Conservation (phyloP, 2,113 vertebrate species). For the Xiphophorus maculatus region DNA sequence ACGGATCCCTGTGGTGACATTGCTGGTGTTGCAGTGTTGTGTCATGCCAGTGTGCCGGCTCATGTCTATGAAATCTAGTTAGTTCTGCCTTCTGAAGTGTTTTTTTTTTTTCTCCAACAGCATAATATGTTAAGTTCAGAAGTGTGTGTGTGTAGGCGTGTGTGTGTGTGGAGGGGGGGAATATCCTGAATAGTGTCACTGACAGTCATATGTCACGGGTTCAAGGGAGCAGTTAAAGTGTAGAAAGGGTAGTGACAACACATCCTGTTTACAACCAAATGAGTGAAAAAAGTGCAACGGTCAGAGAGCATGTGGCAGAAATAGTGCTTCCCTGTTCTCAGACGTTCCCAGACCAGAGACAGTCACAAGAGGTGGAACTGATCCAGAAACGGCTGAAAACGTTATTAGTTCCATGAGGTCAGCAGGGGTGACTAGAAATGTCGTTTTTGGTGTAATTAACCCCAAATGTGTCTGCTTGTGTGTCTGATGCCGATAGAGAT, state of each 20-base stretch:
- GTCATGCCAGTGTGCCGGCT: constrained; percentile 9
- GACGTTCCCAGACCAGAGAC: neutral
- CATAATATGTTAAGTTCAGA: constrained; percentile 8
- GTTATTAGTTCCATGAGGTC: constrained; percentile 1
- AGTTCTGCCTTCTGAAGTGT: constrained; percentile 14
- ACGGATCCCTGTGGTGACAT: constrained; percentile 22
- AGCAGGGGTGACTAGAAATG: neutral
- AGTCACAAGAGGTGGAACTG: constrained; percentile 52
- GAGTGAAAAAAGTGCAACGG: constrained; percentile 37
- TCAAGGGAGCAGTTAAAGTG: constrained; percentile 30
- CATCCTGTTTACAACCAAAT: constrained; percentile 74
- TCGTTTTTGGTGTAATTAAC: neutral
- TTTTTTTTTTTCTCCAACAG: neutral
- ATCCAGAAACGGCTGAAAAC: neutral
- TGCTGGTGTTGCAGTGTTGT: constrained; percentile 31
- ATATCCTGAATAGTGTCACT: constrained; percentile 41
- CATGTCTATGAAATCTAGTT: constrained; percentile 34
- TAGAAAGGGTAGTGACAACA: constrained; percentile 49
- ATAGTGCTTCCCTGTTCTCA: constrained; percentile 43
- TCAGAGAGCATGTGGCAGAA: constrained; percentile 33
- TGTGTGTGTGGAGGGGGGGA: neutral
- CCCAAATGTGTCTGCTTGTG: constrained; percentile 10
- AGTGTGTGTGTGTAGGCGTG: too few relatives aligned
- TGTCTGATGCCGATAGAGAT: constrained; percentile 21
- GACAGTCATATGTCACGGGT: constrained; percentile 54